Evolutionary conservation across 1,140 invertebrate genomes (phyloP), one percentile per base, ranked within the genome.

Genomic region (Centruroides vittatus): DNA sequence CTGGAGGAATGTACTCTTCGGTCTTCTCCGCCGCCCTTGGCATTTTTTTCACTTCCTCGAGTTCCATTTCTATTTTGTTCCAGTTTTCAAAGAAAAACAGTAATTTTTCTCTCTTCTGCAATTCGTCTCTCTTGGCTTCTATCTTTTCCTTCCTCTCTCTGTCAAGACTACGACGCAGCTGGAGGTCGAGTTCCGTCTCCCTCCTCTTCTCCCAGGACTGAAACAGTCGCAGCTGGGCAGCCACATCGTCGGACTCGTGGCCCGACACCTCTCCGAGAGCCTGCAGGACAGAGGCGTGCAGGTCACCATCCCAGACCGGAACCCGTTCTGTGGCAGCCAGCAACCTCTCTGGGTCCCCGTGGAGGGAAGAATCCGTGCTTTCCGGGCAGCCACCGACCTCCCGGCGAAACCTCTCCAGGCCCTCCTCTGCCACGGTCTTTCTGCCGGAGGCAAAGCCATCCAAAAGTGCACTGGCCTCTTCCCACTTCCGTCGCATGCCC

Each of bases 401-500:
- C 13, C 35, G 52, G 1, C 34, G n/a, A 6, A 57, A 61, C 64
- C 55, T 65, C 36, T 65, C 73, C 69, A 56, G 72, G 71, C 60
- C 73, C 68, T 47, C 73, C 71, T 0, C 1, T 3, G 8, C 8
- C 8, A 41, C 5, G 8, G 8, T 6, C 5, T 41, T 3, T 41
- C 41, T 3, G 5, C 8, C 5, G 8, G 41, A 41, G 41, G 41
- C 41, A 6, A 55, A 79, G 57, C 47, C 63, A 34, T 76, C 71
- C 12, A 79, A 70, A 9, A 74, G 68, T 46, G 71, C 64, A 64
- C 75, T 70, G 54, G 79, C 78, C 69, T 81, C 73, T 3, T 82
- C 72, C 71, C 80, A 82, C 73, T 89, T 87, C 67, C 82, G 80
- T 70, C 81, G 83, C 41, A 86, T 73, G 79, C 72, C 68, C 79